phyloP scores from a whole-genome alignment of 1,140 invertebrate genomes.

The Aphelenchoides besseyi region DNA sequence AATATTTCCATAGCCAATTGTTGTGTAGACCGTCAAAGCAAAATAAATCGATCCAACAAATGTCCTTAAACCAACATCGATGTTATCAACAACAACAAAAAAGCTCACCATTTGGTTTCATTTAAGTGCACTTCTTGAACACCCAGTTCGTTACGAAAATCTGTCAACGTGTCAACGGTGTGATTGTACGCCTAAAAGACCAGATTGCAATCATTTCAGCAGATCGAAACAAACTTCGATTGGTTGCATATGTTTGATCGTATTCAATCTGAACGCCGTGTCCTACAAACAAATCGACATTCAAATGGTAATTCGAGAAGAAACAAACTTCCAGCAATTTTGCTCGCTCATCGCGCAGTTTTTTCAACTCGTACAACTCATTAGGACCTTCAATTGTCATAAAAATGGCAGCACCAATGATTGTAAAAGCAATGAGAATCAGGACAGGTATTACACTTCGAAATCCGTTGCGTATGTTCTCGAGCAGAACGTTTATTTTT shows the following conservation, averaged over 20 bases:
- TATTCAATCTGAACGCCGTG: slow-evolving; percentile 46
- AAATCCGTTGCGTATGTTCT: neutral
- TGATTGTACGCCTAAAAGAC: slow-evolving; percentile 44
- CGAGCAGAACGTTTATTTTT: neutral
- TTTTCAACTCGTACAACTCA: slow-evolving; percentile 42
- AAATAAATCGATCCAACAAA: slow-evolving; percentile 24
- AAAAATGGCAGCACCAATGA: slow-evolving; percentile 46
- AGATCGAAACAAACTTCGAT: slow-evolving; percentile 2
- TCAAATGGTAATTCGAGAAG: neutral
- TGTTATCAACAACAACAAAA: slow-evolving; percentile 27
- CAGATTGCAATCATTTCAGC: neutral
- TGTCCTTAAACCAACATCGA: slow-evolving; percentile 22
- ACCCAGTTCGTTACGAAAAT: slow-evolving; percentile 39
- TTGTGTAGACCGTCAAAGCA: slow-evolving; percentile 40
- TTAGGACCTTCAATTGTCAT: slow-evolving; percentile 48
- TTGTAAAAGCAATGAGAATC: slow-evolving; percentile 41
- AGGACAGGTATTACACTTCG: slow-evolving; percentile 29
- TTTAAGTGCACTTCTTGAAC: slow-evolving; percentile 32
- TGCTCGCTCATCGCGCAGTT: slow-evolving; percentile 38
- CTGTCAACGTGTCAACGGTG: slow-evolving; percentile 36
- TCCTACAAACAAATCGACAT: slow-evolving; percentile 29
- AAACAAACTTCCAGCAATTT: slow-evolving; percentile 36
- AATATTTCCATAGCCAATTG: slow-evolving; percentile 76
- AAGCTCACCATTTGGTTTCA: slow-evolving; percentile 47
- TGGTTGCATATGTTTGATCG: slow-evolving; percentile 47